These are phyloP conservation scores for Gymnosoma rotundatum DNA, from an alignment of 2,888 invertebrate species.

Conservation along the genomic window DNA sequence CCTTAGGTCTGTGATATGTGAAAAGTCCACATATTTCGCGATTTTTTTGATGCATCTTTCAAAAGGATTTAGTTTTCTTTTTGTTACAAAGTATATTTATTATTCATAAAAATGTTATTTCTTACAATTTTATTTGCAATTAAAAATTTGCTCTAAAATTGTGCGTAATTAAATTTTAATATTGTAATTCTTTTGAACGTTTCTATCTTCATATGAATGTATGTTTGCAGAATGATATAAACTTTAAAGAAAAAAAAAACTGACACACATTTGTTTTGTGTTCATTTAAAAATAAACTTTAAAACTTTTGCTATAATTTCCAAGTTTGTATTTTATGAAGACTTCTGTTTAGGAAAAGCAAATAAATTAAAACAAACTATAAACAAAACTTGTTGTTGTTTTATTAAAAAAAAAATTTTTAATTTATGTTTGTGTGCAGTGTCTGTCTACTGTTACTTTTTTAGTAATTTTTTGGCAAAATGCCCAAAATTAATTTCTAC, in stretches of 20 bases:
- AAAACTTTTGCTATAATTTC: constrained; percentile 22
- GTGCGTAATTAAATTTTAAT: constrained; percentile 22
- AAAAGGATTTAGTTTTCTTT: not conserved
- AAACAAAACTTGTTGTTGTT: not conserved
- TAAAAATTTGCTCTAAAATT: constrained; percentile 12
- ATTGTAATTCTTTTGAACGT: not conserved
- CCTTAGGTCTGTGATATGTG: too few relatives aligned
- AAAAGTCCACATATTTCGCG: too few relatives aligned
- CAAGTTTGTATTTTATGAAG: not conserved
- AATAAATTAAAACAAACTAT: constrained; percentile 15
- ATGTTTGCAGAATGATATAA: not conserved
- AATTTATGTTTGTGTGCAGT: not conserved
- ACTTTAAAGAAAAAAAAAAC: constrained; percentile 6
- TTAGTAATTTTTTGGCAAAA: constrained; percentile 41
- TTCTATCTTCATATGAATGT: too few relatives aligned
- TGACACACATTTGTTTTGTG: constrained; percentile 32
- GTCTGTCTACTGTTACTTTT: constrained; percentile 2
- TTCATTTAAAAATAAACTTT: constrained; percentile 6
- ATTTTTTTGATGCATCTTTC: too few relatives aligned
- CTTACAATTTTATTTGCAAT: constrained; percentile 2
- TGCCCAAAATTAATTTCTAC: constrained; percentile 41
- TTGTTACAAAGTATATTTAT: not conserved
- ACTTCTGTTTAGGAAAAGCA: not conserved
- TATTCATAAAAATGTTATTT: not conserved
- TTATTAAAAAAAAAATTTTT: constrained; percentile 16